Percentiles rank a stretch among this genome's conserved stretches.
These are phyloP conservation scores for Pterostichus niger DNA, from an alignment of 2,888 invertebrate genomes.

Conservation along the genomic window DNA sequence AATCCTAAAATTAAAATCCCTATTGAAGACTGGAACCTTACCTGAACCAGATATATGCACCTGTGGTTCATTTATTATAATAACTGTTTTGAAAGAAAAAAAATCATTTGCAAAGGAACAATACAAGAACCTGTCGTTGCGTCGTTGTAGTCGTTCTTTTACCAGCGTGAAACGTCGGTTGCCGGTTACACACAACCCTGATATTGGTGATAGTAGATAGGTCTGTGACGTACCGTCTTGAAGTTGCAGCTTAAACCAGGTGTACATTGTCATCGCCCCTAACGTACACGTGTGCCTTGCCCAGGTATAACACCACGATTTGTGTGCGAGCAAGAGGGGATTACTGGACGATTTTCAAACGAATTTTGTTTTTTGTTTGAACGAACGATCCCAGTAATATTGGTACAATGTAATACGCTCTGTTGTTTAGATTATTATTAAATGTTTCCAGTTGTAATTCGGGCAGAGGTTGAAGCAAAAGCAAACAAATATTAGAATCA, in stretches of 20 bases:
- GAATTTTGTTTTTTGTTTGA: conserved; percentile 45
- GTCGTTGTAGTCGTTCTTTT: neutral
- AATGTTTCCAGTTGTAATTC: conserved; percentile 26
- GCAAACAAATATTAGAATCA: too few relatives aligned
- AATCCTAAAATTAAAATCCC: neutral
- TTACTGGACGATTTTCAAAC: conserved; percentile 46
- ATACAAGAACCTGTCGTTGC: conserved; percentile 24
- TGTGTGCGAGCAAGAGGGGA: conserved; percentile 39
- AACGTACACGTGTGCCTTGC: conserved; percentile 33
- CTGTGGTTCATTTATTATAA: conserved; percentile 25
- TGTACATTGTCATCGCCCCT: conserved; percentile 44
- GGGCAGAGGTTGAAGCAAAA: neutral
- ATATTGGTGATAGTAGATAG: neutral
- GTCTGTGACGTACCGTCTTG: conserved; percentile 2
- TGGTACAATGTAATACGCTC: conserved; percentile 52
- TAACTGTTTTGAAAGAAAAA: conserved; percentile 17
- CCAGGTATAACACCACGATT: conserved; percentile 45
- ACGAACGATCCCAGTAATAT: conserved; percentile 18
- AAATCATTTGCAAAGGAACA: conserved; percentile 16
- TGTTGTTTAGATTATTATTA: conserved; percentile 47
- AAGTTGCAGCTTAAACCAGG: conserved; percentile 30
- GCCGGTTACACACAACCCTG: neutral
- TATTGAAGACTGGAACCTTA: neutral
- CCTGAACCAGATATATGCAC: conserved; percentile 13
- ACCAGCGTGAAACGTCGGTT: conserved; percentile 26